Evolutionary conservation across 2,888 invertebrate genomes (phyloP), one percentile per base, ranked within the genome.

Genomic region (Cheilosia pagana): DNA sequence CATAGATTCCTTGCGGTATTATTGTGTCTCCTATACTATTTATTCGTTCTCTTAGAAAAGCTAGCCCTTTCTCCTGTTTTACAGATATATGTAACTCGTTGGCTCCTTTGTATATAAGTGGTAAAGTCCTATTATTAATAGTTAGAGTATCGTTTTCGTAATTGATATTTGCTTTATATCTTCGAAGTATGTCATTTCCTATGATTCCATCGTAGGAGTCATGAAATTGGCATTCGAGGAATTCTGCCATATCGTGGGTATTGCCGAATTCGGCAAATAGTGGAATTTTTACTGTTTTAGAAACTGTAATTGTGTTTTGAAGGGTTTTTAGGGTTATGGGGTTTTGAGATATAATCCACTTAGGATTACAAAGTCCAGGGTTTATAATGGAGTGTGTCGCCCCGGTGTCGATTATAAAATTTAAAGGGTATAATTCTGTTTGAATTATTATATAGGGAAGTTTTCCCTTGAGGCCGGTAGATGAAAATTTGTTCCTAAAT

Each of bases 121-220:
- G 65, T 12, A 79, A 45, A 21, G 43, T 72, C 5, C 31, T 53
- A 10, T 55, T 50, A 16, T 43, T 14, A 14, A 74, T 75, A 6
- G 62, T 48, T 50, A 86, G 31, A 8, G 50, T 31, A 19, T 59
- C 57, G 4, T 59, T 31, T 53, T 70, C 39, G 6, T 70, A 77
- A 75, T 86, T 67, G 14, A 81, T 78, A 28, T 53, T 57, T 3
- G 86, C 74, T 43, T 53, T 70, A 25, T 75, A 50, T 14, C 57
- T 52, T 23, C 25, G 28, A 1, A 86, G 25, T 16, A 82, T 72
- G 35, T 82, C 77, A 10, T 75, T 82, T 1, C 71, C 86, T 16
- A 86, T 39, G 7, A 82, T 55, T 21, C 78, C 78, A 48, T 79
- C 72, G 21, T 50, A 60, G n/a, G 23, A 39, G 14, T 28, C 19